These are phyloP conservation scores for Pangasianodon gigas DNA, from an alignment of 2,113 vertebrate species.

Conservation along the genomic window DNA sequence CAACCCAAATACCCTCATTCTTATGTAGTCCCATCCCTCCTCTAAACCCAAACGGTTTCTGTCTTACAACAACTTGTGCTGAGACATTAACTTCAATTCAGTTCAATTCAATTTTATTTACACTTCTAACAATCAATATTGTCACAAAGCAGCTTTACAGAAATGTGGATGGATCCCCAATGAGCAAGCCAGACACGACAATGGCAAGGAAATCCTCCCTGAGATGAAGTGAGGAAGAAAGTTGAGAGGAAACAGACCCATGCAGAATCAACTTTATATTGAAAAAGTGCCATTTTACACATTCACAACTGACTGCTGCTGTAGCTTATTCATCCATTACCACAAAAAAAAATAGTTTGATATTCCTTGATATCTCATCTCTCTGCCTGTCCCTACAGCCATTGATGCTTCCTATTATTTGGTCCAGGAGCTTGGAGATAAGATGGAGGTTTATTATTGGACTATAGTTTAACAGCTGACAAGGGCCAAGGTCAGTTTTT, in stretches of 20 bases:
- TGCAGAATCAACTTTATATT: neutral
- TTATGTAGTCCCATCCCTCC: conserved; percentile 47
- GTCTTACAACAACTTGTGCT: neutral
- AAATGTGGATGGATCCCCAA: neutral
- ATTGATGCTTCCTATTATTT: neutral
- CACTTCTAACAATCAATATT: neutral
- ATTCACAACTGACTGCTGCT: neutral
- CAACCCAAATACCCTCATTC: conserved; percentile 11
- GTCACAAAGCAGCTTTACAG: neutral
- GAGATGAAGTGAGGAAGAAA: neutral
- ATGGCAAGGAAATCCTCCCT: neutral
- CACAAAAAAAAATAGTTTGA: neutral
- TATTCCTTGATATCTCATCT: neutral
- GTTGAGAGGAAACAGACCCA: neutral
- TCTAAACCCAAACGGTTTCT: conserved; percentile 39
- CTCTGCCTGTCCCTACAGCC: neutral
- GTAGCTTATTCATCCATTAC: neutral
- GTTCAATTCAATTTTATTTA: neutral
- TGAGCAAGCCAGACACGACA: neutral
- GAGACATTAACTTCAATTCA: neutral
- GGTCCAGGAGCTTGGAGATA: neutral
- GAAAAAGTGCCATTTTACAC: neutral
- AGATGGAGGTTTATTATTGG: neutral
- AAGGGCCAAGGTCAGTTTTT: neutral
- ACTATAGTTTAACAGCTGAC: neutral